phyloP scores from a whole-genome alignment of 2,113 vertebrate species.

The Nipponia nippon region DNA sequence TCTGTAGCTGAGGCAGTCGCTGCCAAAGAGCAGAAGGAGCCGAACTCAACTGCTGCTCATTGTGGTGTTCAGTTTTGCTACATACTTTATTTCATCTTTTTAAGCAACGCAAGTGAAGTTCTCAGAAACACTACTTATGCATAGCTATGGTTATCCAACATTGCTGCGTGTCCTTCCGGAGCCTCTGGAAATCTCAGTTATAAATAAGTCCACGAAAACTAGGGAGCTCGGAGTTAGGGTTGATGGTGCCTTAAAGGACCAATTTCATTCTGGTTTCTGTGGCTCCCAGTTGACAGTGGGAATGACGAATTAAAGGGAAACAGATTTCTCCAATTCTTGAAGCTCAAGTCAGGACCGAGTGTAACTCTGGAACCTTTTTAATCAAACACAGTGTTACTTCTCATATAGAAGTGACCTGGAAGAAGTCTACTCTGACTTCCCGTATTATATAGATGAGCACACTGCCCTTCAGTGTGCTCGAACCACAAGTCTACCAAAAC shows the following conservation, averaged over 20 bases:
- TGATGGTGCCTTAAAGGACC: neutral
- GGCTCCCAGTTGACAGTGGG: neutral
- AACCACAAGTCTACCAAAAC: neutral
- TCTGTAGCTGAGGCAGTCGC: too few species aligned
- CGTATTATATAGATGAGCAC: fast-evolving
- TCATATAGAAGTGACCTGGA: neutral
- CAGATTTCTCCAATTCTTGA: neutral
- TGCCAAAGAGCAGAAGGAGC: neutral
- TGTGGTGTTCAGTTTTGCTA: neutral
- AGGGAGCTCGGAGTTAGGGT: neutral
- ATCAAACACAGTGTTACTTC: neutral
- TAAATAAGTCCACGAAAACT: neutral
- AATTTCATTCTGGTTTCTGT: neutral
- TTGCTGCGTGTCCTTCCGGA: neutral
- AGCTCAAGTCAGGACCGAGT: neutral
- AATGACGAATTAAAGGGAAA: neutral
- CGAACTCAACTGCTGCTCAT: neutral
- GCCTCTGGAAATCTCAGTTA: neutral
- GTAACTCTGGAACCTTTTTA: neutral
- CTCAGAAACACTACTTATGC: neutral
- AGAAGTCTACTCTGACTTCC: neutral
- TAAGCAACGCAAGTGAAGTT: neutral
- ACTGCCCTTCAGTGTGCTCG: neutral
- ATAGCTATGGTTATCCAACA: neutral
- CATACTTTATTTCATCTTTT: neutral